Conservation (phyloP, 2,113 vertebrate genomes). For the Chrysemys picta region DNA sequence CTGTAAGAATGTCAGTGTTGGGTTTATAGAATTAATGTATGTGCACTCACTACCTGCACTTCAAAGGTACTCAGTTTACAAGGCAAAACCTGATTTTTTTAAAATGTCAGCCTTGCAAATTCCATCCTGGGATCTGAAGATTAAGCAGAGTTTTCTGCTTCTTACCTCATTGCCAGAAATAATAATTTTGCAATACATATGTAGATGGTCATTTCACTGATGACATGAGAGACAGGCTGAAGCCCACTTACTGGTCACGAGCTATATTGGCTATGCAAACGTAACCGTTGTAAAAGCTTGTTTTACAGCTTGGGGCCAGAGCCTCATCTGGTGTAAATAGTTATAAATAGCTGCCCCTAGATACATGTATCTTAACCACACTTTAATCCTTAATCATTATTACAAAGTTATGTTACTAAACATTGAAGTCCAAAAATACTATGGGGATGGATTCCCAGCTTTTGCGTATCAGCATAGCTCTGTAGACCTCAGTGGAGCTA, state of each 20-base stretch:
- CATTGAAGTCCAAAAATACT: not conserved
- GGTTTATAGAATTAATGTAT: slow-evolving; percentile 57
- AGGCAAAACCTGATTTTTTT: slow-evolving; percentile 1
- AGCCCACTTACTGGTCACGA: not conserved
- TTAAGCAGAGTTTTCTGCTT: slow-evolving; percentile 15
- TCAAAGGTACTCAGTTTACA: slow-evolving; percentile 27
- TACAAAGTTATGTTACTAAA: not conserved
- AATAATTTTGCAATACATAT: not conserved
- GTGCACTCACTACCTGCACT: not conserved
- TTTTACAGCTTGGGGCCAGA: not conserved
- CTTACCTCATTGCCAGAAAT: not conserved
- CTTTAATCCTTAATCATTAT: not conserved
- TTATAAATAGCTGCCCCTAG: not conserved
- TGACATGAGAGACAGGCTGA: not conserved
- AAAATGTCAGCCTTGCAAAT: not conserved
- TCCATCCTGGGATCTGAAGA: not conserved
- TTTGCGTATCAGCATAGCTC: not conserved
- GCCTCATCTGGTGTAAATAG: not conserved
- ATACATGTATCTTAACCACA: not conserved
- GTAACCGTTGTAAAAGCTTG: not conserved
- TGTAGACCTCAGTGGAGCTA: not conserved
- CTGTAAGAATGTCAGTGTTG: slow-evolving; percentile 24
- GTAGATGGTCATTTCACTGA: not conserved
- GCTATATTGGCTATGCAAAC: not conserved
- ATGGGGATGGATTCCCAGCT: not conserved